Conservation (phyloP, 2,797 vertebrate species). For the Mus spretus region DNA sequence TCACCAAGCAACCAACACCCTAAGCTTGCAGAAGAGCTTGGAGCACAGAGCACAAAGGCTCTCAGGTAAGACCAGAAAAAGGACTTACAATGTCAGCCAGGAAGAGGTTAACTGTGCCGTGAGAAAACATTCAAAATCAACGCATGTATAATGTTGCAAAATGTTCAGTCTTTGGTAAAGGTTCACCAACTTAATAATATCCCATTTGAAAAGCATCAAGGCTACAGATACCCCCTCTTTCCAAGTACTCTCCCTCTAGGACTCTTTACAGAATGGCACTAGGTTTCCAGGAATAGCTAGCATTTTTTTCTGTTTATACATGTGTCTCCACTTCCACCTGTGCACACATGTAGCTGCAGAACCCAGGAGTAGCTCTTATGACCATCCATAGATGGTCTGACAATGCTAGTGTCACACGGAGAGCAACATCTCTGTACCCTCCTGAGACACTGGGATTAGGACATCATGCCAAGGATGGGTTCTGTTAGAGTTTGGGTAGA, state of each 20-base stretch:
- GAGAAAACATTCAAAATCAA: neutral
- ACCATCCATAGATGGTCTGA: neutral
- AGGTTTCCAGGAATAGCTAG: neutral
- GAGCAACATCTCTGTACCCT: neutral
- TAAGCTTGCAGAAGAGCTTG: neutral
- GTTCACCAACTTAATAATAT: neutral
- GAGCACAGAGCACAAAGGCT: neutral
- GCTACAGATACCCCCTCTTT: neutral
- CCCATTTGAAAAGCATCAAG: neutral
- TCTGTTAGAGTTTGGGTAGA: neutral
- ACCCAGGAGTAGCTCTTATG: neutral
- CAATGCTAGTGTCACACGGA: neutral
- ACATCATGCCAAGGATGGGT: neutral
- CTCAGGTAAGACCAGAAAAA: neutral
- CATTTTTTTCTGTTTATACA: neutral
- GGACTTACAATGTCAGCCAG: neutral
- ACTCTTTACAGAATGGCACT: neutral
- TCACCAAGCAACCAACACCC: neutral
- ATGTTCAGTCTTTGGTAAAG: neutral
- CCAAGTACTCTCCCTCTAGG: neutral
- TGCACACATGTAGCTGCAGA: neutral
- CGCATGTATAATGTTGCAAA: neutral
- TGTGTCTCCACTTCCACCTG: neutral
- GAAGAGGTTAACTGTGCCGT: neutral
- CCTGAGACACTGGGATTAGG: neutral